Conservation (phyloP, 2,888 invertebrate species). For the Caenorhabditis sp. region DNA sequence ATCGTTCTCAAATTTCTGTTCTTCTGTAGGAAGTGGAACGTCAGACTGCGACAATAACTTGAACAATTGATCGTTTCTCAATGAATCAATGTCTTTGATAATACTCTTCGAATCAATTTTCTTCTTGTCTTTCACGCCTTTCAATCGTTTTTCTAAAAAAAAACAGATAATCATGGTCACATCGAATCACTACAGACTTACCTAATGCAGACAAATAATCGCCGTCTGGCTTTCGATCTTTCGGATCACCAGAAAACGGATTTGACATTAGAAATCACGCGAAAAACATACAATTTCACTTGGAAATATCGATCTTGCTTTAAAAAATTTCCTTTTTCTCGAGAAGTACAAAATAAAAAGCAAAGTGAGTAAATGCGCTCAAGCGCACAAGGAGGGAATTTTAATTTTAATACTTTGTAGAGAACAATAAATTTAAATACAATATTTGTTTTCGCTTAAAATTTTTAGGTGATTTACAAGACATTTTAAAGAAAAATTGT, state of each 20-base stretch:
- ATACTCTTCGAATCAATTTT: constrained; percentile 36
- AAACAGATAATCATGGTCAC: neutral
- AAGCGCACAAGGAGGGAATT: no score
- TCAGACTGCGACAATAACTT: constrained; percentile 18
- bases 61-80: constrained; percentile 40
- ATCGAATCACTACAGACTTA: neutral
- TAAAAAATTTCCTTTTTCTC: neutral
- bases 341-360: no score
- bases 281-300: neutral
- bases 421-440: no score
- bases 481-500: no score
- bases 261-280: constrained; percentile 26
- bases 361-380: no score
- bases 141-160: constrained; percentile 33
- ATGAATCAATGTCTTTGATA: constrained; percentile 33
- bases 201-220: constrained; percentile 33
- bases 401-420: no score
- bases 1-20: constrained; percentile 49
- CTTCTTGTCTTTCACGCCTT: constrained; percentile 34
- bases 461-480: no score
- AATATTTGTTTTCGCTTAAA: no score
- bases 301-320: neutral
- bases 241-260: constrained; percentile 26
- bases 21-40: neutral
- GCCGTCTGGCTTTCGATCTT: constrained; percentile 22